Evolutionary conservation across 2,113 vertebrate species (phyloP).

Genomic region (Cisticola juncidis): DNA sequence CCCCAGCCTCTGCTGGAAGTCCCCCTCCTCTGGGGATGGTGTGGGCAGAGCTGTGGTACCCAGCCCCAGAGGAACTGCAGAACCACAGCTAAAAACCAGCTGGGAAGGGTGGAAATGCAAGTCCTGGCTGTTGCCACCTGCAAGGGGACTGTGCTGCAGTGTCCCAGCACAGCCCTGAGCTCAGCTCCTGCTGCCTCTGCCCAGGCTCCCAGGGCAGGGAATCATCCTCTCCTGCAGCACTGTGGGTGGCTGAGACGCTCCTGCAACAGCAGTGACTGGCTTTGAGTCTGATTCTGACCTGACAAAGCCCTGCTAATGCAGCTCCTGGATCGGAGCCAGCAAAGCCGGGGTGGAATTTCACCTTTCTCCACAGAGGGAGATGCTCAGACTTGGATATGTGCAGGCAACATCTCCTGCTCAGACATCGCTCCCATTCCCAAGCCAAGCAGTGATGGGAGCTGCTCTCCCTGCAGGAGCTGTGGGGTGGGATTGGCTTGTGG

Average conservation of each 20-base stretch:
- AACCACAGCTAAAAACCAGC: background rate
- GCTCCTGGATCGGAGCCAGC: background rate
- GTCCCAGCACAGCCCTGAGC: background rate
- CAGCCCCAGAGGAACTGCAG: background rate
- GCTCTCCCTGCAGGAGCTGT: background rate
- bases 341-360: background rate
- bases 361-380: background rate
- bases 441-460: background rate
- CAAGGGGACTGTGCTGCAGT: rapidly evolving
- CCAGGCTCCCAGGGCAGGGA: background rate
- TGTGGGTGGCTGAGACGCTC: background rate
- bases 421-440: background rate
- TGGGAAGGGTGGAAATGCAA: background rate
- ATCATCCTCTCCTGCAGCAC: background rate
- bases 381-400: background rate
- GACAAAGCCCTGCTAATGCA: background rate
- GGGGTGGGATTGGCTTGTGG: background rate
- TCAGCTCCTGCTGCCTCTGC: background rate
- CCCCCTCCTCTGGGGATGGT: rapidly evolving
- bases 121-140: background rate
- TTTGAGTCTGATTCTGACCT: background rate
- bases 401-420: background rate
- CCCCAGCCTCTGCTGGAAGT: background rate
- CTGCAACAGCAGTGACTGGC: background rate
- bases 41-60: background rate